Conservation (phyloP, 2,113 vertebrate genomes). For the Megalops atlanticus region DNA sequence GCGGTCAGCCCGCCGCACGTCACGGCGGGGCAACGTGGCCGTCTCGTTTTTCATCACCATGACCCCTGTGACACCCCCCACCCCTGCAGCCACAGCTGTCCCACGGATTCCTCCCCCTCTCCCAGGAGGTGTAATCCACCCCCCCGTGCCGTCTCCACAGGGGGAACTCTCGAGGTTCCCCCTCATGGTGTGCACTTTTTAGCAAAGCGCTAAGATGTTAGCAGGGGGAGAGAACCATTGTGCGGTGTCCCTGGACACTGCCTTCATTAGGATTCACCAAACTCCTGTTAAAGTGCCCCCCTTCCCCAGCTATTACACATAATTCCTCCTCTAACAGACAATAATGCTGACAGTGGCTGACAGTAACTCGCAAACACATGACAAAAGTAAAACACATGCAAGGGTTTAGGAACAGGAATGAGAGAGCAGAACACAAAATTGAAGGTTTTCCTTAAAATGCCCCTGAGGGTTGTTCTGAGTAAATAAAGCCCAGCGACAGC, state of each 20-base stretch:
- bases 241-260: background rate
- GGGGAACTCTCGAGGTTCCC: background rate
- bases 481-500: too few relatives aligned
- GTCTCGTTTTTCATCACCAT: background rate
- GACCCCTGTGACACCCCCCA: background rate
- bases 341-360: too few relatives aligned
- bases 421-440: too few relatives aligned
- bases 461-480: too few relatives aligned
- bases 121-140: background rate
- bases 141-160: background rate
- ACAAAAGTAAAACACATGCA: too few relatives aligned
- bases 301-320: too few relatives aligned
- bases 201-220: background rate
- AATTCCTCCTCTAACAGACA: too few relatives aligned
- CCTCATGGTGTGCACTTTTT: background rate
- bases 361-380: too few relatives aligned
- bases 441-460: too few relatives aligned
- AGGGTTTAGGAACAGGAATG: too few relatives aligned
- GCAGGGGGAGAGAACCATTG: background rate
- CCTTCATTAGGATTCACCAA: background rate
- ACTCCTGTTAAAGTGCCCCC: background rate
- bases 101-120: background rate
- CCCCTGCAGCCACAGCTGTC: background rate
- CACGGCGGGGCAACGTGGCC: background rate
- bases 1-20: too few relatives aligned